phyloP scores from a whole-genome alignment of 2,888 invertebrate genomes.

The Euplexia lucipara region DNA sequence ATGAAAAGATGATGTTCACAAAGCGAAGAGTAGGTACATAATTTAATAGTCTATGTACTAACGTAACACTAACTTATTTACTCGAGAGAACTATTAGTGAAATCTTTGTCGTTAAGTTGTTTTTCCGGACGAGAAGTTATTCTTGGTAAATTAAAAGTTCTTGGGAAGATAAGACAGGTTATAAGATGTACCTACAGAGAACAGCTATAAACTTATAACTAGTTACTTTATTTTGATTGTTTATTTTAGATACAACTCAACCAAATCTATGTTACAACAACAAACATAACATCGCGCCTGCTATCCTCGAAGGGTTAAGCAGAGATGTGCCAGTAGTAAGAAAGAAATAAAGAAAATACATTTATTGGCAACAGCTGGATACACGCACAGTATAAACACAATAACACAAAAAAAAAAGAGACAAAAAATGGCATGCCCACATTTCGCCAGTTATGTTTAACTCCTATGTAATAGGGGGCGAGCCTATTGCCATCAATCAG shows the following conservation, averaged over 20 bases:
- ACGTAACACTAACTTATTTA: conserved; percentile 50
- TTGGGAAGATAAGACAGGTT: conserved; percentile 12
- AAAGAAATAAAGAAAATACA: no score
- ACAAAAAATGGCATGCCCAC: no score
- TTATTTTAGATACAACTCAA: not conserved
- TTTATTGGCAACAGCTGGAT: no score
- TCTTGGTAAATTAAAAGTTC: conserved; percentile 43
- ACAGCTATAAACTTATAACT: conserved; percentile 11
- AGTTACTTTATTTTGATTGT: not conserved
- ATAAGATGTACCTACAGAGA: conserved; percentile 13
- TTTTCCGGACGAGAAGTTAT: conserved; percentile 31
- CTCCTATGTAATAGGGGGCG: no score
- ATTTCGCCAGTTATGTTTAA: no score
- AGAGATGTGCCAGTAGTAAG: no score
- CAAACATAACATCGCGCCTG: no score
- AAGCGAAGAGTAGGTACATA: conserved; percentile 27
- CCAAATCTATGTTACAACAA: not conserved
- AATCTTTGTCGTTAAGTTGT: conserved; percentile 50
- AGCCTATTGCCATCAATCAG: no score
- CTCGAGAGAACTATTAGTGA: conserved; percentile 54
- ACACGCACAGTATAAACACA: no score
- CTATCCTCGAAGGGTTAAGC: no score
- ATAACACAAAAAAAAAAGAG: no score
- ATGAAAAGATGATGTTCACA: conserved; percentile 41
- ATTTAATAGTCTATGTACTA: conserved; percentile 25